These are phyloP conservation scores for Schrankia costaestrigalis DNA, from an alignment of 2,888 invertebrate species.

Conservation along the genomic window DNA sequence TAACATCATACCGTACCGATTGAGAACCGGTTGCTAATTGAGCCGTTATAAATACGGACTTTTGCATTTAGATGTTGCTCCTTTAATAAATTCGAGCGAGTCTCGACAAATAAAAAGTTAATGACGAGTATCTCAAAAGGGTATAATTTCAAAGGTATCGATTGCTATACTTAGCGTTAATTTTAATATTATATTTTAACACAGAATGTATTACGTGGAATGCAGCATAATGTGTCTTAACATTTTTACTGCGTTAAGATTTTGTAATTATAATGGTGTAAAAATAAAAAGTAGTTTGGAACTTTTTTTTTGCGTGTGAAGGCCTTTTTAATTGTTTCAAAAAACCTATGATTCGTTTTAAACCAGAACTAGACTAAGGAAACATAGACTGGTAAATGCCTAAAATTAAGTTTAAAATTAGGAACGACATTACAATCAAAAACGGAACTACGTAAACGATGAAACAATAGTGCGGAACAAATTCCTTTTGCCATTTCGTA, in stretches of 20 bases:
- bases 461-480: conserved; percentile 20
- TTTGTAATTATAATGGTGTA: no score
- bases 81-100: conserved; percentile 34
- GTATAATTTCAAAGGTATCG: conserved; percentile 48
- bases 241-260: conserved; percentile 13
- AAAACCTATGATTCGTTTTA: no score
- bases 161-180: conserved; percentile 56
- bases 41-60: conserved; percentile 49
- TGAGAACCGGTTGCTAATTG: conserved; percentile 51
- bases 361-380: no score
- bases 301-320: no score
- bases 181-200: conserved; percentile 42
- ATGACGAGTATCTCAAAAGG: conserved; percentile 39
- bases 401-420: no score
- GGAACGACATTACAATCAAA: no score
- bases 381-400: no score
- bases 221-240: no score
- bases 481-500: conserved; percentile 24
- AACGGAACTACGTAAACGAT: conserved; percentile 12
- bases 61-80: conserved; percentile 38
- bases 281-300: no score
- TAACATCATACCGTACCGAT: conserved; percentile 37
- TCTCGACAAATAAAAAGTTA: conserved; percentile 28
- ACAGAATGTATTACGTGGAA: conserved; percentile 43
- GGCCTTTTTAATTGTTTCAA: no score